Evolutionary conservation across 2,888 invertebrate species (phyloP), one percentile per base, ranked within the genome.

Genomic region (Mechanitis messenoides): DNA sequence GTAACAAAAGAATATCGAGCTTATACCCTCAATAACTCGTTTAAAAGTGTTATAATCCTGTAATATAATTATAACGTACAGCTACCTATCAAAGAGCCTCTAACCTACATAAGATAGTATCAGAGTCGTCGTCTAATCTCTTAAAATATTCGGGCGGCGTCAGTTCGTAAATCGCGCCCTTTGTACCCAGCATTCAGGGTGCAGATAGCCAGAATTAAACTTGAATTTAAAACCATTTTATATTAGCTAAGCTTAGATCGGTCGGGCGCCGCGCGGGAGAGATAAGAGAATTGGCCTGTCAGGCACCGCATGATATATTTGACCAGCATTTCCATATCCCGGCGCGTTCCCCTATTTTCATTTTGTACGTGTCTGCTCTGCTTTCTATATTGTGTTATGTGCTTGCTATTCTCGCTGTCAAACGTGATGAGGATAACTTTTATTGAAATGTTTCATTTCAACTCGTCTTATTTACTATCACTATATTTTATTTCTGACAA

Each of bases 251-350:
- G 90, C 90, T 89, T 88, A 90, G 90, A 90, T 90, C 89, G 87
- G 83, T 84, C 81, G 82, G 87, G 85, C 83, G 91, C 90, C 88
- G 91, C 89, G 88, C 91, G 90, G 89, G 84, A 80, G 85, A 93
- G 94, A 94, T 94, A 94, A 94, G 94, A 94, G 94, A 95, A 95
- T 94, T 95, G 94, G 94, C 94, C 94, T 94, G 94, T 94, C 94
- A 94, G 93, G 92, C 93, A 76, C 93, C 91, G 94, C 94, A 95
- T 95, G 95, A 95, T 95, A 95, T 95, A 95, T 95, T 94, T 94
- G 94, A 94, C 94, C 94, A 94, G 93, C 94, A 94, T 94, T 94
- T 94, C 94, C 94, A 94, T 94, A 84, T 74, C 82, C 80, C 78
- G 31, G 70, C 72, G 71, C 80, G 77, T 58, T 60, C 73, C 81